Evolutionary conservation across 2,113 vertebrate species (phyloP), one percentile per base, ranked within the genome.

Genomic region (Myotis brandtii): DNA sequence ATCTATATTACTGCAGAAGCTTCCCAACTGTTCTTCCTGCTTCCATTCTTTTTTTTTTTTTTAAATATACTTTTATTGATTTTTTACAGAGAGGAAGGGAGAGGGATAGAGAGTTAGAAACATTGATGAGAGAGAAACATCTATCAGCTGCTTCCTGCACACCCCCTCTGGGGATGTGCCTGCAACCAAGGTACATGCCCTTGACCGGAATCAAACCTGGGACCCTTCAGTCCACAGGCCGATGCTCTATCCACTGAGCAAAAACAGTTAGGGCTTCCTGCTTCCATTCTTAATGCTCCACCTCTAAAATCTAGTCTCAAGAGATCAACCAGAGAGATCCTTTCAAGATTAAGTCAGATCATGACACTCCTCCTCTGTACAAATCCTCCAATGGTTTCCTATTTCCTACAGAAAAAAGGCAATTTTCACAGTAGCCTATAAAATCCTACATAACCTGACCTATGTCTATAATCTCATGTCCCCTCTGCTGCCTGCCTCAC

Each of bases 301-400:
- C 16, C 54, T 30, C 40, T n/a, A 54, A 77, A 70, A 93, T 62
- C 23, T 89, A 62, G 48, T 82, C 72, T 95, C 34, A 46, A 70
- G 75, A 62, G 18, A 89, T 48, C 30, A 82, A 59, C 12, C 25
- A 69, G 25, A 81, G 13, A 3, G 13, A 79, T 40, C 43, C 18
- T 64, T 69, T 80, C 16, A 93, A 93, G 84, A 88, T 27, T 69
- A 50, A 76, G 40, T 48, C 83, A 89, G 67, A 86, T 40, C 21
- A 87, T 1, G 6, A 48, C 32, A 82, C 8, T 84, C 11, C 34
- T 30, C 27, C 34, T 66, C 46, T 90, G 75, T 17, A 84, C 37
- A 67, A 84, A 40, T 5, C 37, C 25, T 86, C 62, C 52, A 48
- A 27, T 7, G 23, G 25, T 46, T 86, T 79, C 52, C 82, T 43